These are phyloP conservation scores for Hyalella azteca DNA, from an alignment of 2,888 invertebrate genomes.

Conservation along the genomic window DNA sequence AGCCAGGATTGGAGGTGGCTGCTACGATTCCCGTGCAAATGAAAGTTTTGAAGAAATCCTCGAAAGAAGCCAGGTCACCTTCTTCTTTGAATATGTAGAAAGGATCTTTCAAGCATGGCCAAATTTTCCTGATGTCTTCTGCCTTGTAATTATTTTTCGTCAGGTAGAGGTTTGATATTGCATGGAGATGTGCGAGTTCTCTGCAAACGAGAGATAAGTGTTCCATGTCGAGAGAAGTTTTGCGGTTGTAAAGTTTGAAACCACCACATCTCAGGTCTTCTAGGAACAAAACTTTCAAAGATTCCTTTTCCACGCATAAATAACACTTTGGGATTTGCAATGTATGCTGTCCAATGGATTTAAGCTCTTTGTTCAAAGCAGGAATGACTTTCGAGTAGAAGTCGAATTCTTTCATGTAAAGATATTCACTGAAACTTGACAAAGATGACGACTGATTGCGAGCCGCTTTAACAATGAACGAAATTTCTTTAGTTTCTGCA, in stretches of 20 bases:
- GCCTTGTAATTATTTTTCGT: background rate
- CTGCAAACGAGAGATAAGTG: background rate
- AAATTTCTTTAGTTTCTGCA: background rate
- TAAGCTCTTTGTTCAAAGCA: background rate
- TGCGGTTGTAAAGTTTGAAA: background rate
- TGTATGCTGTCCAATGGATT: background rate
- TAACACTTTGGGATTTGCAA: conserved; percentile 5
- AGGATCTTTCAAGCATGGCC: background rate
- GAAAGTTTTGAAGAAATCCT: background rate
- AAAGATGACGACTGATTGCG: background rate
- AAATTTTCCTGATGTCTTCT: background rate
- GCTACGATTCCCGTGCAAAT: background rate
- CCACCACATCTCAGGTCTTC: background rate
- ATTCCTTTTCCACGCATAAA: background rate
- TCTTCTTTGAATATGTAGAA: background rate
- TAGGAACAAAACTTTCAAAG: background rate
- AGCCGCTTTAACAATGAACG: conserved; percentile 12
- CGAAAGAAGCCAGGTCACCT: background rate
- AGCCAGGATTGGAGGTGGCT: background rate
- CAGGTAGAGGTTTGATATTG: background rate
- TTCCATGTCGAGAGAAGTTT: background rate
- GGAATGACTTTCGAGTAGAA: conserved; percentile 7
- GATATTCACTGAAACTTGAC: background rate
- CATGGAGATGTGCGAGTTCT: conserved; percentile 7
- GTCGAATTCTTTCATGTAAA: background rate